Conservation (phyloP, 2,113 vertebrate species). For the Zosterops pallidus region DNA sequence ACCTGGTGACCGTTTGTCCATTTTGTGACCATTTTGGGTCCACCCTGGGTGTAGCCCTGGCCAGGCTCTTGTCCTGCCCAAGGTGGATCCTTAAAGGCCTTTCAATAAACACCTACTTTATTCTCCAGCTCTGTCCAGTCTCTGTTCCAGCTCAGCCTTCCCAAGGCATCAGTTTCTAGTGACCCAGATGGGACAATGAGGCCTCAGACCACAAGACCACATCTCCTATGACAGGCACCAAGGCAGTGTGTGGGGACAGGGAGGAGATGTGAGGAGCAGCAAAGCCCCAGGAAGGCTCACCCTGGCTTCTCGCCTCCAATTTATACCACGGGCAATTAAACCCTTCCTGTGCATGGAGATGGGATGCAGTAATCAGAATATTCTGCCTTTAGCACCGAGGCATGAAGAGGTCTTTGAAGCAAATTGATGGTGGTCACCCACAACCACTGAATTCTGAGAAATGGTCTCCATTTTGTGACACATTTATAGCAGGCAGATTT, state of each 20-base stretch:
- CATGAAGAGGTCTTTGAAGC: not conserved
- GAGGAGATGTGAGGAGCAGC: not conserved
- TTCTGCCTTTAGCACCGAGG: not conserved
- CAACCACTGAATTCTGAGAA: not conserved
- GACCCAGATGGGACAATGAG: not conserved
- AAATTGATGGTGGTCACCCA: constrained; percentile 12
- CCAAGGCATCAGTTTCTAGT: not conserved
- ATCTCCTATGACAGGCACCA: not conserved
- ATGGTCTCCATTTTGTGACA: not conserved
- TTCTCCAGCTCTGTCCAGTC: not conserved
- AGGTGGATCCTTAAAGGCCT: not conserved
- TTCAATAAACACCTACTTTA: not conserved
- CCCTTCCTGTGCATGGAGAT: not conserved
- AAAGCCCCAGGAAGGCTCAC: not conserved
- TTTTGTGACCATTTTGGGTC: not conserved
- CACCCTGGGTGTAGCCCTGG: not conserved
- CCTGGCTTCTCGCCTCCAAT: not conserved
- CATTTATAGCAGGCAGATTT: not conserved
- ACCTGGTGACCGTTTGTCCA: not conserved
- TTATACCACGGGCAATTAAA: constrained; percentile 6
- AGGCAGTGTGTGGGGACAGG: rapidly evolving
- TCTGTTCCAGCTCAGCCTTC: not conserved
- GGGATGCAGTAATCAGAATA: not conserved
- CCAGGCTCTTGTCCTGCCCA: not conserved
- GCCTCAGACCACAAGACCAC: rapidly evolving